Conservation (phyloP, 2,888 invertebrate species). For the Stomorhina lunata region DNA sequence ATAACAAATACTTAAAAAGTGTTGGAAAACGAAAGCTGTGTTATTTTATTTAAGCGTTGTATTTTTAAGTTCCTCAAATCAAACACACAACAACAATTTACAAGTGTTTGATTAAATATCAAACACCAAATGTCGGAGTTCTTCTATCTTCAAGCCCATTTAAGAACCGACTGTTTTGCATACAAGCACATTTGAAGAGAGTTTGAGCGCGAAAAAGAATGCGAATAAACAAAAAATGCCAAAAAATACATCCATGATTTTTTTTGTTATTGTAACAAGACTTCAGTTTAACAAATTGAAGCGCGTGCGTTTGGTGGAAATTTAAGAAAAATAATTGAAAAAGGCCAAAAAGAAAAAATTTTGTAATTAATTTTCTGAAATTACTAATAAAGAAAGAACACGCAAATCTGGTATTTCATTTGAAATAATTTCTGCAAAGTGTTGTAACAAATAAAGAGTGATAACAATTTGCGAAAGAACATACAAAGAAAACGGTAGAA, state of each 20-base stretch:
- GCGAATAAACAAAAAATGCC: too few species aligned
- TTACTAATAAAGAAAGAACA: not conserved
- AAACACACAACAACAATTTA: too few species aligned
- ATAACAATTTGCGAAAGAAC: slow-evolving; percentile 50
- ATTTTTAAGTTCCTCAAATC: too few species aligned
- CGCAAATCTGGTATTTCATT: not conserved
- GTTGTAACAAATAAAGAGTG: slow-evolving; percentile 56
- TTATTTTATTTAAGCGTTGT: not conserved
- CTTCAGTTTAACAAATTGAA: not conserved
- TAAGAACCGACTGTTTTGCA: too few species aligned
- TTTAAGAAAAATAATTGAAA: slow-evolving; percentile 26
- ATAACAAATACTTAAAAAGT: not conserved
- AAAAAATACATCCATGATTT: too few species aligned
- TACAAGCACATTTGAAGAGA: too few species aligned
- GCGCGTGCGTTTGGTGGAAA: slow-evolving; percentile 57
- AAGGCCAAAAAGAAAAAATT: slow-evolving; percentile 11
- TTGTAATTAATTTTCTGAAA: slow-evolving; percentile 17
- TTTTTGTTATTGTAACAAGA: too few species aligned
- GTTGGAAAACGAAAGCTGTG: not conserved
- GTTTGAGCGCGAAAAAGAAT: not conserved
- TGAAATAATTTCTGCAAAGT: slow-evolving; percentile 22
- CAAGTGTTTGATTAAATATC: too few species aligned
- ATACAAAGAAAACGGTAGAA: not conserved
- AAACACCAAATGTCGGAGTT: too few species aligned
- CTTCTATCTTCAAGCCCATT: too few species aligned